Percentiles rank a stretch among this genome's conserved stretches.
These are phyloP conservation scores for Lycorma delicatula DNA, from an alignment of 1,140 invertebrate genomes.

Conservation along the genomic window DNA sequence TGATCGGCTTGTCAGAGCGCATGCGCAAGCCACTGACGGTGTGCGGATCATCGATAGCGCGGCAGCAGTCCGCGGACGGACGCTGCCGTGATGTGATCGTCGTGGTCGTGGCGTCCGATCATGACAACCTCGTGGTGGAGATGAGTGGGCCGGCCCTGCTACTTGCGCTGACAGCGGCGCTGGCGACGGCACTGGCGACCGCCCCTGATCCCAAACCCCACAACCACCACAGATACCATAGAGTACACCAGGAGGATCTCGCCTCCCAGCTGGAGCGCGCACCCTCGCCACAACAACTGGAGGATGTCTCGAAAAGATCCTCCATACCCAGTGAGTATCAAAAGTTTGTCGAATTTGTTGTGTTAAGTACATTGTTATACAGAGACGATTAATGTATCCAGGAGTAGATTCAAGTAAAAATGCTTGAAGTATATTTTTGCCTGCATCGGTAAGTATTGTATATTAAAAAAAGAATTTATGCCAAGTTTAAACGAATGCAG, in stretches of 20 bases:
- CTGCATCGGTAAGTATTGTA: too few species aligned
- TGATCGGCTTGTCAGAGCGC: not conserved
- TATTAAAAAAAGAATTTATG: too few species aligned
- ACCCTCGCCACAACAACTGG: not conserved
- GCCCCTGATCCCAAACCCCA: not conserved
- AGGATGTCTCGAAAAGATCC: not conserved
- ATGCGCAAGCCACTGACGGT: not conserved
- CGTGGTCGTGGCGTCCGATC: not conserved
- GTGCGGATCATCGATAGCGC: not conserved
- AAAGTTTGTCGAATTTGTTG: too few species aligned
- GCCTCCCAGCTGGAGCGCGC: not conserved
- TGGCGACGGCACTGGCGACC: not conserved
- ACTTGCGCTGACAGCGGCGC: not conserved
- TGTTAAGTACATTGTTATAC: too few species aligned
- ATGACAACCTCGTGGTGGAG: not conserved
- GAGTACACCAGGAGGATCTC: not conserved
- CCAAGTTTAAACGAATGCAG: too few species aligned
- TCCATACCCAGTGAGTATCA: not conserved
- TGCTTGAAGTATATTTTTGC: too few species aligned
- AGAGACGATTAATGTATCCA: too few species aligned
- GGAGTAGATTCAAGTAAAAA: too few species aligned
- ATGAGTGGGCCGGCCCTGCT: not conserved
- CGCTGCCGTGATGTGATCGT: not conserved
- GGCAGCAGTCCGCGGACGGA: not conserved
- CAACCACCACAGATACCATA: not conserved